Percentiles rank a stretch among this genome's conserved stretches.
Evolutionary conservation across 2,888 invertebrate species (phyloP).

Genomic region (Pomacea canaliculata): DNA sequence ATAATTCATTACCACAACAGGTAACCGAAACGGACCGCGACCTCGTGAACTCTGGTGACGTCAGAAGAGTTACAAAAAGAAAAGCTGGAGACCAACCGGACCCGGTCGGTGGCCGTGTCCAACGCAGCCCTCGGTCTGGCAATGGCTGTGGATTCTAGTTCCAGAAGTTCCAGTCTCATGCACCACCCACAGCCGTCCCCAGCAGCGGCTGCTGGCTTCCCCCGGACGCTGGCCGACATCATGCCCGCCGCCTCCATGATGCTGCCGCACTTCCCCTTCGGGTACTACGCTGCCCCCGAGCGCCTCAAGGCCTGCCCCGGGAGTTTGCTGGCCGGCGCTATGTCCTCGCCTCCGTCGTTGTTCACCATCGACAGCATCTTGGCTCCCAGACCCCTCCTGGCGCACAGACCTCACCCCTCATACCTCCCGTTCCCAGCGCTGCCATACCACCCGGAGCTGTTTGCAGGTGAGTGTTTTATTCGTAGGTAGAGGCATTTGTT

Average conservation of each 20-base stretch:
- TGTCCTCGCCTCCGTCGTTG: slow-evolving; percentile 22
- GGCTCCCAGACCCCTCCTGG: slow-evolving; percentile 49
- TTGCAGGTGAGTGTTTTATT: slow-evolving; percentile 31
- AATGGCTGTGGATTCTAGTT: slow-evolving; percentile 25
- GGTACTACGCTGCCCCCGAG: slow-evolving; percentile 40
- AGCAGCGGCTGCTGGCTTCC: not conserved
- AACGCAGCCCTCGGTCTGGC: slow-evolving; percentile 29
- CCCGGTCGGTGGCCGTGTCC: not conserved
- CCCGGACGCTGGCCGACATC: slow-evolving; percentile 28
- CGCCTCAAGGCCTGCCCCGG: slow-evolving; percentile 43
- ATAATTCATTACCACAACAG: no score
- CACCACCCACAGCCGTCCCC: slow-evolving; percentile 1
- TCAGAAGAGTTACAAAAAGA: not conserved
- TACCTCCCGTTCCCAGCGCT: slow-evolving; percentile 50
- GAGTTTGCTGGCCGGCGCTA: slow-evolving; percentile 30
- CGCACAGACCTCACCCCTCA: slow-evolving; percentile 40
- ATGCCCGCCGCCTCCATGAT: slow-evolving; percentile 23
- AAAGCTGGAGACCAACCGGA: slow-evolving; percentile 7
- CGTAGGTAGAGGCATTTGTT: not conserved
- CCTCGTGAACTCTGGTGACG: not conserved
- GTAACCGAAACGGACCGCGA: not conserved
- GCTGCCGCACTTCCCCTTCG: slow-evolving; percentile 43
- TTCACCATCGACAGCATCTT: slow-evolving; percentile 62
- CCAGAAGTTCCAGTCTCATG: slow-evolving; percentile 12
- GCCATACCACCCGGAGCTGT: slow-evolving; percentile 34